Evolutionary conservation across 2,888 invertebrate genomes (phyloP), one percentile per base, ranked within the genome.

Genomic region (Lasioglossum malachurum): DNA sequence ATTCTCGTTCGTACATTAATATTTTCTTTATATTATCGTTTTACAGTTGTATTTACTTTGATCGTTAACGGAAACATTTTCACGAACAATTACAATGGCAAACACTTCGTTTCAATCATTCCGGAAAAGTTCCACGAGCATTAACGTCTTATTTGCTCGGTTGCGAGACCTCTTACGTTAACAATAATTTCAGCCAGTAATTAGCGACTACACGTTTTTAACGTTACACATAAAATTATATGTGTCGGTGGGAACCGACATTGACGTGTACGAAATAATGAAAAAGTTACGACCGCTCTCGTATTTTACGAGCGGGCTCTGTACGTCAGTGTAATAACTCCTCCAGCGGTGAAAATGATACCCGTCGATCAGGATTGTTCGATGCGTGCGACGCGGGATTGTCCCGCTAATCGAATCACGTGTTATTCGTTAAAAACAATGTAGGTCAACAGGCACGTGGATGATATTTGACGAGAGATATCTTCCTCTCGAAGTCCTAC

Each of bases 371-470:
- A 35, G 49, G 57, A 44, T 75, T 10, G 8, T 5, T 71, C 67
- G 71, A 64, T 35, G 67, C 67, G 38, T 35, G 27, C 44, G 67
- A 77, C 38, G 31, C 74, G 38, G 60, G 77, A 77, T 86, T 84
- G 80, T 75, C 27, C 44, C 75, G 46, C 31, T 79, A 78, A 84
- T 75, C 71, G 53, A 72, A 41, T 74, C 57, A 19, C 38, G 71
- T 46, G 72, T 84, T 84, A 84, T 69, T 72, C 78, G 67, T 41
- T 46, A n/a, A 35, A n/a, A 67, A n/a, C 53, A 46, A 86, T 80
- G 23, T 80, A 44, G 84, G 85, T 86, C 86, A 76, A 75, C 71
- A 67, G 67, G 67, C 67, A 35, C 8, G 69, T 10, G 57, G 41
- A 69, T 35, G 69, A 75, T 78, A 78, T 67, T 44, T 4, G 78